Percentiles rank a stretch among this genome's conserved stretches.
phyloP scores from a whole-genome alignment of 92 coral and sea anemone genomes.

The Porites cylindrica region DNA sequence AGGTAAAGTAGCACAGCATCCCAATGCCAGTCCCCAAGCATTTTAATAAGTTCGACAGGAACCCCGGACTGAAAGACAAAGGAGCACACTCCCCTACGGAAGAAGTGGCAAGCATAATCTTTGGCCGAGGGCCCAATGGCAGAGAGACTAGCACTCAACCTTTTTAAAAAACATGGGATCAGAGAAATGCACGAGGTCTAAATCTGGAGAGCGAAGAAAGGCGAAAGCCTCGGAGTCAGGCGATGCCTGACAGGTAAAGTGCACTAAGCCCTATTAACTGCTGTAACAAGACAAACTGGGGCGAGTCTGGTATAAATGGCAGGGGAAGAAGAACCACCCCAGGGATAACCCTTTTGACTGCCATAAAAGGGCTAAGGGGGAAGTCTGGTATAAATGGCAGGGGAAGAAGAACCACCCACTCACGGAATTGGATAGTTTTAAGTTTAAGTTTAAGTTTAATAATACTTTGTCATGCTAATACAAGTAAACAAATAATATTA shows the following conservation, averaged over 20 bases:
- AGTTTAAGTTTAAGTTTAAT: neutral
- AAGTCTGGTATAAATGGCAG: neutral
- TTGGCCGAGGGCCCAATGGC: neutral
- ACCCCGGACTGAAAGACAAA: neutral
- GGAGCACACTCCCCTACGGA: neutral
- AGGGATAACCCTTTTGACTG: too few relatives aligned
- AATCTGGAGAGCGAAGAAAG: too few relatives aligned
- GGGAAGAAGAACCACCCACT: slow-evolving; percentile 6
- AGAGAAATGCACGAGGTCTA: neutral
- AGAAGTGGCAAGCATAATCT: neutral
- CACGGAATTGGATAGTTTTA: slow-evolving; percentile 3
- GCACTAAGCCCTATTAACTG: neutral
- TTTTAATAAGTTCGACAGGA: neutral
- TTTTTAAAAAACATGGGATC: neutral
- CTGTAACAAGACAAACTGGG: neutral
- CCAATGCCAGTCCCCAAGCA: neutral
- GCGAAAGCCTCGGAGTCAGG: neutral
- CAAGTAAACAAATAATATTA: too few relatives aligned
- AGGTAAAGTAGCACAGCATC: too few relatives aligned
- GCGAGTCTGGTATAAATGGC: neutral
- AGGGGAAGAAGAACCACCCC: too few relatives aligned
- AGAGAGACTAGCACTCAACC: neutral
- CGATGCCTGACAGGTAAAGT: neutral
- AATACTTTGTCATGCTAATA: too few relatives aligned
- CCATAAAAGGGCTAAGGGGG: too few relatives aligned